Base-by-base conservation (phyloP, 2,888 invertebrate genomes). In the Gari tellinella region DNA sequence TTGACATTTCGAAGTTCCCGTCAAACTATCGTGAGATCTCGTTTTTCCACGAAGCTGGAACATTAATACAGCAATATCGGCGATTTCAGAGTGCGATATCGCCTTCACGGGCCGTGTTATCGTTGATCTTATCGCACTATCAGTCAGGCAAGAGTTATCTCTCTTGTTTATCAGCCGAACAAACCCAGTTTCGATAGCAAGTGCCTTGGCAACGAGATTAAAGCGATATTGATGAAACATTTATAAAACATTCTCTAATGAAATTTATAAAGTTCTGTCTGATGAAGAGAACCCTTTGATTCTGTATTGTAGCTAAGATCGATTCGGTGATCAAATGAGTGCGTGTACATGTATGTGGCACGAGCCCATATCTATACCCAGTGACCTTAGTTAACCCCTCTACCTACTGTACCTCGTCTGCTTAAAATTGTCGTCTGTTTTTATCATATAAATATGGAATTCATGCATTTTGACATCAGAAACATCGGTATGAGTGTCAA, bases 161-260 rank as follows among this genome's bases (percentile, higher is more conserved):
- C 69, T 69, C 64, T 46, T 74, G 52, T 55, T 53, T 52, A 74
- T 69, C 65, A 49, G 21, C 40, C 53, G 57, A 25, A 52, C 51
- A 64, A 69, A 67, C 46, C 65, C 56, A 61, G 69, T 62, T 72
- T 60, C 53, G 53, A 66, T 48, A 65, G 61, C 48, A 64, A 74
- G 61, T 60, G 55, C 57, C 69, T 52, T 74, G 62, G 74, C 23
- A 65, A 74, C 69, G 40, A 69, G 74, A 74, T 74, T 62, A 69
- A 26, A 56, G 12, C 23, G 61, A 51, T 69, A 65, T 65, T 65
- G 74, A 74, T 68, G 51, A 52, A 52, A 31, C 49, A 45, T 38
- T 61, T 65, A 61, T 49, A 51, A 58, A 31, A 31, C 31, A 31
- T 31, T 31, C 31, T 31, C 31, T 31, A 31, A 31, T 31, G 31